A percentile compares a stretch with the other conserved stretches of the same genome.
phyloP scores from a whole-genome alignment of 2,113 vertebrate species.

The Tauraco erythrolophus region DNA sequence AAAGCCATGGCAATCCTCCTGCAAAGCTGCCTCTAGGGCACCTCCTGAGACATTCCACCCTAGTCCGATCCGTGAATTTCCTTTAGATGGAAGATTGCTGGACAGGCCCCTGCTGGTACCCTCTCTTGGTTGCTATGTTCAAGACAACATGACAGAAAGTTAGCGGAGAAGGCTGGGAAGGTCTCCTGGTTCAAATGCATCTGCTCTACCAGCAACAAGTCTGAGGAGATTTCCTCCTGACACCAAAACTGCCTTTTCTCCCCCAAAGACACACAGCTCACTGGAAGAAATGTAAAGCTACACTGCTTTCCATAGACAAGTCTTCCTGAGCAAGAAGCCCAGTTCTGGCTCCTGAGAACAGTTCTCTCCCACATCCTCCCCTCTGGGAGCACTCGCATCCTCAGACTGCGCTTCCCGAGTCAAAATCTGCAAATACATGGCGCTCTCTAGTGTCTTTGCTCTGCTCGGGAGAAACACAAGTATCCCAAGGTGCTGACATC shows the following conservation, averaged over 20 bases:
- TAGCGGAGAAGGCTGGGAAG: neutral
- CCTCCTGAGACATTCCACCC: neutral
- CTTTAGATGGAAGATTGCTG: neutral
- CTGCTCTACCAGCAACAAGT: neutral
- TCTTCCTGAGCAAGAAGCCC: neutral
- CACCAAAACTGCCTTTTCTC: neutral
- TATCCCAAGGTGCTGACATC: neutral
- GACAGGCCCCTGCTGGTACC: neutral
- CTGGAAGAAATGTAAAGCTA: neutral
- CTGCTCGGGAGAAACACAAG: neutral
- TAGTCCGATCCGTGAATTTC: neutral
- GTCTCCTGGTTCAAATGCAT: neutral
- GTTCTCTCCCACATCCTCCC: neutral
- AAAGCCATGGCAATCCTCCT: neutral
- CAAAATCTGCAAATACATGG: constrained; percentile 30
- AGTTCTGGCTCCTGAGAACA: neutral
- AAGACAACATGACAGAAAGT: neutral
- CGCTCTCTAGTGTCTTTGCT: constrained; percentile 47
- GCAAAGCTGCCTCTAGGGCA: neutral
- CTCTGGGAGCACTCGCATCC: neutral
- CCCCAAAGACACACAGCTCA: neutral
- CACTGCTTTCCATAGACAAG: neutral
- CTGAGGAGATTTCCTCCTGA: neutral
- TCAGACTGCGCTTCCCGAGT: neutral
- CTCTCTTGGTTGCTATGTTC: neutral